Percentiles rank a stretch among this genome's conserved stretches.
These are phyloP conservation scores for Ptilodon capucinus DNA, from an alignment of 2,888 invertebrate genomes.

Conservation along the genomic window DNA sequence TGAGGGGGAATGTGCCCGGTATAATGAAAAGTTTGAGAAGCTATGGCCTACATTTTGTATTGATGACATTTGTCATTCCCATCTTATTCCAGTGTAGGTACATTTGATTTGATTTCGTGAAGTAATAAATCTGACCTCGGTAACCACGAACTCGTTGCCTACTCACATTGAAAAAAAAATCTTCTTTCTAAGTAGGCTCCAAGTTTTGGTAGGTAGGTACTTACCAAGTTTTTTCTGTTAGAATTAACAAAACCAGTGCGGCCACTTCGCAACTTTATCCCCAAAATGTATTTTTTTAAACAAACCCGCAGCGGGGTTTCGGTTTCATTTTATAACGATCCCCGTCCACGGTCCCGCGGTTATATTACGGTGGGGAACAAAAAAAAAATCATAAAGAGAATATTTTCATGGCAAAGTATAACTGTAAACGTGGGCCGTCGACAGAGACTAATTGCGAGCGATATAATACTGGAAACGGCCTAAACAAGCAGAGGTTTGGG, in stretches of 20 bases:
- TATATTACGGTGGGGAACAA: neutral
- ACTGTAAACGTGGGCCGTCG: slow-evolving; percentile 26
- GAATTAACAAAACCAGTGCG: neutral
- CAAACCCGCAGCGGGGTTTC: neutral
- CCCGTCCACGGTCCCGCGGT: neutral
- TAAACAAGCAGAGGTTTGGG: slow-evolving; percentile 28
- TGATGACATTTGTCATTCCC: too few relatives aligned
- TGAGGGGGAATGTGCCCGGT: too few relatives aligned
- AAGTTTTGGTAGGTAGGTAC: neutral
- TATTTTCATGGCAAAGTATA: slow-evolving; percentile 21
- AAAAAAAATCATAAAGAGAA: slow-evolving; percentile 20
- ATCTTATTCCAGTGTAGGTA: too few relatives aligned
- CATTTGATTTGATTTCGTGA: too few relatives aligned
- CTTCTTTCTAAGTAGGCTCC: too few relatives aligned
- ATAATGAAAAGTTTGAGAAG: too few relatives aligned
- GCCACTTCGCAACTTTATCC: too few relatives aligned
- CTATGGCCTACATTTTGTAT: too few relatives aligned
- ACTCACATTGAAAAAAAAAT: too few relatives aligned
- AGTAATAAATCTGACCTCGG: too few relatives aligned
- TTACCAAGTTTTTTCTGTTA: neutral
- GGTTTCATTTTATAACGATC: neutral
- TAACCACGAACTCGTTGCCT: too few relatives aligned
- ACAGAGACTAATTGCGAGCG: slow-evolving; percentile 39
- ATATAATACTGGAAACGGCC: slow-evolving; percentile 38
- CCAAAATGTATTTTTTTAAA: neutral